These are phyloP conservation scores for Bombylius major DNA, from an alignment of 2,888 invertebrate genomes.

Conservation along the genomic window DNA sequence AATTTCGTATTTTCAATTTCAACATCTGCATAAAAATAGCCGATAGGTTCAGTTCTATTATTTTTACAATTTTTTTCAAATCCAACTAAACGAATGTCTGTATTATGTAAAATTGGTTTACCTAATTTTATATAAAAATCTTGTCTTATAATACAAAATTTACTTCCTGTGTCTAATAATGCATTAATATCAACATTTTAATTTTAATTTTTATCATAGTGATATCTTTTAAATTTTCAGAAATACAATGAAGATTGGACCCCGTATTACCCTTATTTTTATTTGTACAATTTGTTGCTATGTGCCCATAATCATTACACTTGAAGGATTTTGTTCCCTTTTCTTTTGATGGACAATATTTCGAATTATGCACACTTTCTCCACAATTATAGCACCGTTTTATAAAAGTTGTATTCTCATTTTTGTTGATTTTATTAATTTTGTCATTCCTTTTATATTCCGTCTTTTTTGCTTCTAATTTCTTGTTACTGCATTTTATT, in stretches of 20 bases:
- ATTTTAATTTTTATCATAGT: neutral
- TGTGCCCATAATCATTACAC: neutral
- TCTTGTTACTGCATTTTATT: neutral
- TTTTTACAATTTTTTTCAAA: neutral
- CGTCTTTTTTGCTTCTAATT: neutral
- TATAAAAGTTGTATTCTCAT: neutral
- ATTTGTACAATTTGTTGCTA: neutral
- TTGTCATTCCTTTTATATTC: neutral
- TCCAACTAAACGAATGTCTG: neutral
- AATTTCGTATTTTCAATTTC: neutral
- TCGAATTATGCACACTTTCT: neutral
- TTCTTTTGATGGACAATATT: neutral
- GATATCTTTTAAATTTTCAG: neutral
- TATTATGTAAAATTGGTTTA: neutral
- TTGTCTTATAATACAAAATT: neutral
- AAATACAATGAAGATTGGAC: too few relatives aligned
- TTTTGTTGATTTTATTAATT: neutral
- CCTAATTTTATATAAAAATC: neutral
- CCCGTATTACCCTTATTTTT: neutral
- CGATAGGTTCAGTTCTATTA: neutral
- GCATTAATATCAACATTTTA: neutral
- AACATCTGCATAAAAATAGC: neutral
- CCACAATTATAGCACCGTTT: constrained; percentile 2
- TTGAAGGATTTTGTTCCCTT: neutral
- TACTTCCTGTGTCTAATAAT: neutral